These are phyloP conservation scores for Synanthedon vespiformis DNA, from an alignment of 2,888 invertebrate species.

Conservation along the genomic window DNA sequence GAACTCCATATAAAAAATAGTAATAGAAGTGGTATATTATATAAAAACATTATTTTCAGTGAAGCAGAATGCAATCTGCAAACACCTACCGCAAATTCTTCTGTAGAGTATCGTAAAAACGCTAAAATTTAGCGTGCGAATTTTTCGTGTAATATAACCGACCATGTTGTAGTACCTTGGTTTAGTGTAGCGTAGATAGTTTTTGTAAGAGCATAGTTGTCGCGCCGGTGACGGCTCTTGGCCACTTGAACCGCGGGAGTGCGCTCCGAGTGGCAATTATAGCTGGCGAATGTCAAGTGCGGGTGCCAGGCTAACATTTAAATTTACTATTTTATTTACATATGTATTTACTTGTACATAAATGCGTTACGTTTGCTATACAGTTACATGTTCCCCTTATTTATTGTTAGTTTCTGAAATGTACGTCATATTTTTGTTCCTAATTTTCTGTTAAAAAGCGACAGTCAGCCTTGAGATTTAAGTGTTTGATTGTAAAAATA, in stretches of 20 bases:
- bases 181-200: constrained; percentile 20
- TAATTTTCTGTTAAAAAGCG: too few relatives aligned
- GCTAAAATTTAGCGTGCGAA: not conserved
- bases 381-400: too few relatives aligned
- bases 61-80: too few relatives aligned
- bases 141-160: not conserved
- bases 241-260: constrained; percentile 48
- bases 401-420: too few relatives aligned
- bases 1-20: too few relatives aligned
- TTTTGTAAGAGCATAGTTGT: constrained; percentile 37
- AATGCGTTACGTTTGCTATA: too few relatives aligned
- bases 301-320: constrained; percentile 28
- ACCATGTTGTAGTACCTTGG: not conserved
- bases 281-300: constrained; percentile 67
- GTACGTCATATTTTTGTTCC: too few relatives aligned
- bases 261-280: constrained; percentile 63
- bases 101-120: not conserved
- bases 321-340: constrained; percentile 48
- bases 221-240: constrained; percentile 30
- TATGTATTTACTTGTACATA: constrained; percentile 13
- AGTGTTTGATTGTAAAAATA: too few relatives aligned
- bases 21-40: too few relatives aligned
- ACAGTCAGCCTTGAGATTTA: too few relatives aligned
- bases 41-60: too few relatives aligned
- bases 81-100: not conserved